Evolutionary conservation across 2,113 vertebrate species (phyloP), one percentile per base, ranked within the genome.

Genomic region (Brienomyrus brachyistius): DNA sequence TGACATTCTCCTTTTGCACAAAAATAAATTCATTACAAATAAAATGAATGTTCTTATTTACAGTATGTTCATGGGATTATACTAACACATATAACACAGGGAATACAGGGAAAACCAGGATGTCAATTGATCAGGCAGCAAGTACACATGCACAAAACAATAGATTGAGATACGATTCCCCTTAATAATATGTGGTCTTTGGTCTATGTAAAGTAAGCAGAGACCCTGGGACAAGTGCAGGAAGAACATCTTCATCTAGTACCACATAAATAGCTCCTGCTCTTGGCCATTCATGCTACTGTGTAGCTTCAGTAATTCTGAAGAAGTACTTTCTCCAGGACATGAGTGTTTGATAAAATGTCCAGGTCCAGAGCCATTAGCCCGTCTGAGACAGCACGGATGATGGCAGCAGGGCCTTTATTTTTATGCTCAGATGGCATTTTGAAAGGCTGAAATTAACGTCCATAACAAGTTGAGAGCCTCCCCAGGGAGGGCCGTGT

Each of bases 381-480:
- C 3, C 45, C 21, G 10, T 27, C 45, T n/a, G 19, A 45, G 19
- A 85, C 82, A 10, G 43, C 82, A 27, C 11, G 1, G 23, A 47
- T 45, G 40, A 50, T n/a, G 82, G 43, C 45, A 85, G 82, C 45
- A 27, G 45, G 47, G 47, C 48, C 83, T 86, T 50, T 21, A 86
- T 86, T 50, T 48, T 51, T 50, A 27, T 48, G 83, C 23, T 86
- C 83, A 48, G 83, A 51, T 86, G 83, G n/a, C 83, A 86, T 86
- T 86, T 51, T 48, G 83, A 86, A 86, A 86, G 21, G 83, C 83
- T 86, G 45, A 86, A 50, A 86, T 86, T 48, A 51, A 50, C 9
- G 43, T 85, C 82, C 82, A 50, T 85, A 50, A 47, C 82, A 50
- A 85, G 82, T 50, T 50, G 40, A 85, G 82, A 50, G 82, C 19